phyloP scores from a whole-genome alignment of 2,113 vertebrate species.

The Laticauda laticaudata region DNA sequence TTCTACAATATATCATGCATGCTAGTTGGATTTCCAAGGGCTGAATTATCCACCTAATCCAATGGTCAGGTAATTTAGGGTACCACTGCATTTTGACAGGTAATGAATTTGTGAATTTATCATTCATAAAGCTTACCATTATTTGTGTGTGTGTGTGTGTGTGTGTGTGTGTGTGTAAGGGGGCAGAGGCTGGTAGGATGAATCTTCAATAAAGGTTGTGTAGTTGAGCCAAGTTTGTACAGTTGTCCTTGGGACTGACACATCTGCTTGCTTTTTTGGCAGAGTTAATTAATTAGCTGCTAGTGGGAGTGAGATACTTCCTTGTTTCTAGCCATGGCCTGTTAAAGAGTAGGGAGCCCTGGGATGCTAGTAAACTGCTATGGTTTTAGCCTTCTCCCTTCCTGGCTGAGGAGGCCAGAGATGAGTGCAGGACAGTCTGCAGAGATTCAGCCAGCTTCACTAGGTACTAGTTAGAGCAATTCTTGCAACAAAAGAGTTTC shows the following conservation, averaged over 20 bases:
- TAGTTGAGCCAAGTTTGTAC: background rate
- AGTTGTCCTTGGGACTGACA: slow-evolving; percentile 21
- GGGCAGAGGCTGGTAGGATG: background rate
- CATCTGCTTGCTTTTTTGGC: slow-evolving; percentile 12
- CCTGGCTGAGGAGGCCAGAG: slow-evolving; percentile 15
- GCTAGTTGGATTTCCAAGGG: background rate
- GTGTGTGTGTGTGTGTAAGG: background rate
- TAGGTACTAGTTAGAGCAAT: slow-evolving; percentile 12
- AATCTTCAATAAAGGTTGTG: background rate
- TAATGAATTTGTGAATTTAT: background rate
- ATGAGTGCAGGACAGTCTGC: background rate
- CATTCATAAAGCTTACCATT: background rate
- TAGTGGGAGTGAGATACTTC: slow-evolving; percentile 18
- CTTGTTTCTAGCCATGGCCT: slow-evolving; percentile 1
- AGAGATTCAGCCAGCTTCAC: background rate
- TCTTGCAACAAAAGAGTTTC: slow-evolving; percentile 19
- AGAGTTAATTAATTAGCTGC: slow-evolving; percentile 23
- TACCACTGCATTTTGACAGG: background rate
- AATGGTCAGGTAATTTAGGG: background rate
- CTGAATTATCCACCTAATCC: background rate
- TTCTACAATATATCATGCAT: background rate
- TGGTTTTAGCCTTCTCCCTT: slow-evolving; percentile 6
- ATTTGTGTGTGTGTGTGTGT: background rate
- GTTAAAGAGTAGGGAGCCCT: slow-evolving; percentile 9
- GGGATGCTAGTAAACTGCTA: slow-evolving; percentile 4